Base-by-base conservation (phyloP, 2,797 vertebrate species). In the Liparis tanakae region DNA sequence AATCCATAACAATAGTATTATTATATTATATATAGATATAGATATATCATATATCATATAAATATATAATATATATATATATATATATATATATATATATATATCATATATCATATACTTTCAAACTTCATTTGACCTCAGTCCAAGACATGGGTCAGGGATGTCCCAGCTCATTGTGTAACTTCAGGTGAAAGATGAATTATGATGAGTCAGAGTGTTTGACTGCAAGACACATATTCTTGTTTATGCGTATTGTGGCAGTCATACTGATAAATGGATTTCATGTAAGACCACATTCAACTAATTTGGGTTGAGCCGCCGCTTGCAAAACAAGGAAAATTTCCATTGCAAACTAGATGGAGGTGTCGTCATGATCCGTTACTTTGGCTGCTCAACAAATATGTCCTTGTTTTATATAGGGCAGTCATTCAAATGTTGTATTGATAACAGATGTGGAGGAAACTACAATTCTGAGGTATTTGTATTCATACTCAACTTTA, bases 321-420 rank as follows among this genome's bases (percentile, higher is more conserved):
- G 37, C 66, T 82, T 86, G 63, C 75, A 83, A 86, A 84, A 91
- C 58, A 75, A 36, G 7, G 18, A 69, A 80, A 20, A 44, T 67
- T 81, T 71, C 62, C 55, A 33, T 5, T 1, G 12, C 7, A 18
- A 1, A 33, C 25, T 0, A 6, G 7, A 44, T 22, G 10, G 7
- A 1, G 7, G 4, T 13, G 2, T 6, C 41, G 64, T 10, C 41
- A 20, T 10, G n/a, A 51, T 37, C 36, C 3, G 1, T 9, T 13
- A 3, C 1, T 0, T 1, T 1, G 6, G 20, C 76, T 85, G 55
- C 83, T 15, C 51, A 83, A 80, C 70, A 30, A 12, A n/a, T 9
- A 0, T 33, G 30, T 59, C 64, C 18, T 72, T 7, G 53, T 63
- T 50, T 15, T 12, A n/a, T 2, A 0, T 8, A 13, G 6, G 8